Evolutionary conservation across 2,797 vertebrate genomes (phyloP).

Genomic region (Channallabes apus): DNA sequence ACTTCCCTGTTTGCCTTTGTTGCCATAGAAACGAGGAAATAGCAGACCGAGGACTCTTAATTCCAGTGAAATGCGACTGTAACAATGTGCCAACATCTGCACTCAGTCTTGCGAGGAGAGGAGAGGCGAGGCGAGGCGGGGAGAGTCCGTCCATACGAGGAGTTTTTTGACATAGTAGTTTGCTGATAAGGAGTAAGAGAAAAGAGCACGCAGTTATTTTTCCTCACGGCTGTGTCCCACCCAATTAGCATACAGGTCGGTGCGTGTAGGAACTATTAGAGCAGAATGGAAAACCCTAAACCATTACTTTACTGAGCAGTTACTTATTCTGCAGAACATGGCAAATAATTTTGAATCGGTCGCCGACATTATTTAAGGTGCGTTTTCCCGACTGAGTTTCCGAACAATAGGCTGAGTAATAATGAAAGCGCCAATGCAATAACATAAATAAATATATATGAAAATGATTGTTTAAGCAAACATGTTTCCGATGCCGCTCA

Average conservation of each 20-base stretch:
- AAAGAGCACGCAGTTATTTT: not conserved
- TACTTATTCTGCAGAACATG: constrained; percentile 8
- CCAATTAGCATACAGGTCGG: not conserved
- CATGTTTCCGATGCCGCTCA: not conserved
- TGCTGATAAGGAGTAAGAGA: not conserved
- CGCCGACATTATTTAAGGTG: not conserved
- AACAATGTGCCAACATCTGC: not conserved
- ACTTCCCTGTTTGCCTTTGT: constrained; percentile 16
- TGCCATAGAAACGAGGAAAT: constrained; percentile 11
- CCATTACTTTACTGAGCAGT: not conserved
- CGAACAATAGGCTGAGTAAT: not conserved
- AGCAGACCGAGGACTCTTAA: not conserved
- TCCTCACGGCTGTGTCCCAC: not conserved
- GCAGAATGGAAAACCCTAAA: not conserved
- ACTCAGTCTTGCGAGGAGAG: not conserved
- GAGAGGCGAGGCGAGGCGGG: not conserved
- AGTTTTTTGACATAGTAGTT: not conserved
- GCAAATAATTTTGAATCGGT: constrained; percentile 1
- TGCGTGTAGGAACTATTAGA: not conserved
- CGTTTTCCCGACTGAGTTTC: not conserved
- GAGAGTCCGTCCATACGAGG: not conserved
- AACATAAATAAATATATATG: not conserved
- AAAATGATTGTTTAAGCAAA: not conserved
- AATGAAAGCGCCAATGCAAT: no score
- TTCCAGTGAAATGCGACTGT: not conserved